Percentiles rank a stretch among this genome's conserved stretches.
These are phyloP conservation scores for Gymnodraco acuticeps DNA, from an alignment of 2,797 vertebrate species.

Conservation along the genomic window DNA sequence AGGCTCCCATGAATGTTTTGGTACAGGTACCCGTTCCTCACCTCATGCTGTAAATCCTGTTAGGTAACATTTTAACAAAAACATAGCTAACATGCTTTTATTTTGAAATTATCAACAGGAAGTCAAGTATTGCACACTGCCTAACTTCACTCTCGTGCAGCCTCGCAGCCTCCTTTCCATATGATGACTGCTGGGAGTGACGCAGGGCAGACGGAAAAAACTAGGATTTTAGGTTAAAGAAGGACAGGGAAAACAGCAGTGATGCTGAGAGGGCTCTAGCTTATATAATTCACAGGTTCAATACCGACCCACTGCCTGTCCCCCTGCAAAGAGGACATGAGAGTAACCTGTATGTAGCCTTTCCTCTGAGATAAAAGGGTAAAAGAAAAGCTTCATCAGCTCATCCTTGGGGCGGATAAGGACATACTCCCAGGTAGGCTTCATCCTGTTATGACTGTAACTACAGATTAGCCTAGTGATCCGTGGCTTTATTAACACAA, in stretches of 20 bases:
- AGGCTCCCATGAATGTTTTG: background rate
- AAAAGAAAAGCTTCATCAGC: constrained; percentile 29
- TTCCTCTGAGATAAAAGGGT: constrained; percentile 18
- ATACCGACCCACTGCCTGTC: constrained; percentile 44
- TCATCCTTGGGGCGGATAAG: constrained; percentile 61
- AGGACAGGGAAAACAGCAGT: constrained; percentile 59
- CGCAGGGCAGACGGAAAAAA: constrained; percentile 77
- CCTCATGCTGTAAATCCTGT: background rate
- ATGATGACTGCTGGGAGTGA: constrained; percentile 77
- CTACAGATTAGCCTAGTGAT: background rate
- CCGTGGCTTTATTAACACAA: background rate
- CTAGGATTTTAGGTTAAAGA: constrained; percentile 51
- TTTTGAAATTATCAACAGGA: constrained; percentile 50
- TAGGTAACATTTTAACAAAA: background rate
- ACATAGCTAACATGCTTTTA: background rate
- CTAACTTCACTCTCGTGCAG: constrained; percentile 38
- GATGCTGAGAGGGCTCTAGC: constrained; percentile 64
- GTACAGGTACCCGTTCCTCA: background rate
- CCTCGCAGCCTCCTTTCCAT: constrained; percentile 53
- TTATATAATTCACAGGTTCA: constrained; percentile 51
- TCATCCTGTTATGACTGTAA: constrained; percentile 15
- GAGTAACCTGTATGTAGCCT: constrained; percentile 18
- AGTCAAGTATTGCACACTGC: accelerated
- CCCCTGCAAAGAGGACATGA: constrained; percentile 53
- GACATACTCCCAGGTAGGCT: constrained; percentile 72